These are phyloP conservation scores for Pachycephus smyrnensis DNA, from an alignment of 2,888 invertebrate species.

Conservation along the genomic window DNA sequence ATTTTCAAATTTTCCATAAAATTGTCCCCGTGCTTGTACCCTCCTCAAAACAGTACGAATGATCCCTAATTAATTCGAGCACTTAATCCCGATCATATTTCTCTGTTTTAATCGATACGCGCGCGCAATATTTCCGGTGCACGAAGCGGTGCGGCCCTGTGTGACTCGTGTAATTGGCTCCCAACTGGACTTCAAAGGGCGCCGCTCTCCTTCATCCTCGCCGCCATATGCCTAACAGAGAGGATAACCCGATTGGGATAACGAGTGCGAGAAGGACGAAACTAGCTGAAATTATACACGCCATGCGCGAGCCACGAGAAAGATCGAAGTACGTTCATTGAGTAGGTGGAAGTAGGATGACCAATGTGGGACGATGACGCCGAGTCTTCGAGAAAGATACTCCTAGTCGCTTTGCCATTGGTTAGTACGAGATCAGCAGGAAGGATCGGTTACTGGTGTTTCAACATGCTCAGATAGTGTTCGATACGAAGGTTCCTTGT, in stretches of 20 bases:
- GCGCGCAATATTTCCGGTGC: constrained; percentile 54
- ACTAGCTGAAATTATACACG: constrained; percentile 61
- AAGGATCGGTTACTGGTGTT: constrained; percentile 62
- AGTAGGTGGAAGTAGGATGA: constrained; percentile 21
- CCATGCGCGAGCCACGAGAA: constrained; percentile 47
- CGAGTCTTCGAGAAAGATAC: constrained; percentile 19
- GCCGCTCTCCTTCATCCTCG: constrained; percentile 67
- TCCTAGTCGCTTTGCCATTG: constrained; percentile 11
- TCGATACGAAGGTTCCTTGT: constrained; percentile 59
- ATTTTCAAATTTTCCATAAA: background rate
- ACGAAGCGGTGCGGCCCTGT: constrained; percentile 60
- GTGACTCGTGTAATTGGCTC: constrained; percentile 68
- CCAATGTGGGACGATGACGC: constrained; percentile 19
- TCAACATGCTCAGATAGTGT: constrained; percentile 57
- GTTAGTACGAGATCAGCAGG: constrained; percentile 22
- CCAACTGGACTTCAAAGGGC: constrained; percentile 67
- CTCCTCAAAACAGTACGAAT: background rate
- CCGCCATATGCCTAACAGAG: constrained; percentile 60
- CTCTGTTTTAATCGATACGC: constrained; percentile 43
- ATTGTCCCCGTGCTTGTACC: background rate
- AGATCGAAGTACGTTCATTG: constrained; percentile 24
- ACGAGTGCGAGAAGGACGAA: constrained; percentile 28
- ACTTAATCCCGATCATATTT: constrained; percentile 53
- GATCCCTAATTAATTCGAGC: constrained; percentile 56
- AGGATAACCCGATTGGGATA: constrained; percentile 22